Base-by-base conservation (phyloP, 2,113 vertebrate species). In the Recurvirostra avosetta region DNA sequence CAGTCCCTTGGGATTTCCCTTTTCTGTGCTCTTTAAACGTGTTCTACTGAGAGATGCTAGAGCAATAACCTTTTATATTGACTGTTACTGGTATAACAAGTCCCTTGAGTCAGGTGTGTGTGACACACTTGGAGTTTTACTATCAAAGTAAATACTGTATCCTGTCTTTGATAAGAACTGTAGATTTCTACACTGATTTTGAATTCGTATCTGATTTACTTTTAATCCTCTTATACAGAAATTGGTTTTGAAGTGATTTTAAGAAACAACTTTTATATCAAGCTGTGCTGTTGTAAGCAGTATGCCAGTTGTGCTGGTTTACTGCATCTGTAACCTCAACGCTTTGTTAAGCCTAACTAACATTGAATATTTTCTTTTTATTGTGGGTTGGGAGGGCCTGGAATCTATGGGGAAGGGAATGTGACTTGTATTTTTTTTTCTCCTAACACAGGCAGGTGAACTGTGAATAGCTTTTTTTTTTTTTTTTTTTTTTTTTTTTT, bases 101-200 rank as follows among this genome's bases (percentile, higher is more conserved):
- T 95, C 91, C 83, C 88, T 74, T 77, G 92, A 47, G 59, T 56
- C 86, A 70, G 61, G 90, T 90, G 95, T 94, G 91, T 18, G 3
- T 41, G 76, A 56, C 86, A 79, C 87, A 91, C 94, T 41, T 87
- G 80, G 81, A 70, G 26, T 87, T 89, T 87, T 97, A 62, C 96
- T 95, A 94, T 32, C 22, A 16, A 95, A 95, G 88, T 65, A 86
- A 97, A 96, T 96, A 96, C 98, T 98, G 98, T 97, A 93, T 95
- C 73, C 96, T 77, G 67, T 73, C 96, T 97, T 98, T 97, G 96
- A 96, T 97, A 98, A 94, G 94, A 96, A 94, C 80, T 68, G 86
- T 94, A 94, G 97, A 96, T 98, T 98, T 98, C 97, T 98, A 98
- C 97, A 98, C 97, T 98, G 98, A 98, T 94, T 97, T 97, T 96